Conservation (phyloP, 2,888 invertebrate species). For the Drosophila kambysellisi region DNA sequence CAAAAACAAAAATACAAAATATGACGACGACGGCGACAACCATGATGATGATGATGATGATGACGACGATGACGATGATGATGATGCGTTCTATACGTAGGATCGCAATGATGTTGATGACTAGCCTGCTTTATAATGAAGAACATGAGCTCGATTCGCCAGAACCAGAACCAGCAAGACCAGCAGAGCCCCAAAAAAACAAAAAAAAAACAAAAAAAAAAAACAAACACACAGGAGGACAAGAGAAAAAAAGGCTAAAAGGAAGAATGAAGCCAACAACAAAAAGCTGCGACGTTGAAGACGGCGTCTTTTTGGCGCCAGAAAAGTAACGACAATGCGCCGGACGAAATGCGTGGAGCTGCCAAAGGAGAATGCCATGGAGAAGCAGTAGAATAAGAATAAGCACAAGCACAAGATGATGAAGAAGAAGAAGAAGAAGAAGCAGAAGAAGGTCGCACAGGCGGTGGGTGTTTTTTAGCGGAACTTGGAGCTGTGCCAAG, state of each 20-base stretch:
- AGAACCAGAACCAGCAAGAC: conserved; percentile 44
- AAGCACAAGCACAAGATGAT: not conserved
- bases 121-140: conserved; percentile 69
- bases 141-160: conserved; percentile 74
- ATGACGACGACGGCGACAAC: conserved; percentile 36
- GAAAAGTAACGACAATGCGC: conserved; percentile 83
- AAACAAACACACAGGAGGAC: conserved; percentile 14
- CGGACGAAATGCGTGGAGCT: conserved; percentile 66
- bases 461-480: conserved; percentile 16
- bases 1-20: conserved; percentile 42
- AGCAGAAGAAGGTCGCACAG: conserved; percentile 25
- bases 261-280: conserved; percentile 56
- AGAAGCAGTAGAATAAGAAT: conserved; percentile 15
- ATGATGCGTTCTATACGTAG: conserved; percentile 26
- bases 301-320: conserved; percentile 84
- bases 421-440: conserved; percentile 14
- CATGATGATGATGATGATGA: conserved; percentile 27
- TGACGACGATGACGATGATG: conserved; percentile 37
- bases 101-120: conserved; percentile 50
- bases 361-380: conserved; percentile 9
- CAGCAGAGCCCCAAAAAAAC: conserved; percentile 61
- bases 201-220: conserved; percentile 6
- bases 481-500: not conserved
- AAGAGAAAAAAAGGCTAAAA: conserved; percentile 45
- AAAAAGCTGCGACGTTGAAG: conserved; percentile 57